Evolutionary conservation across 2,797 vertebrate species (phyloP), one percentile per base, ranked within the genome.

Genomic region (Orientallactaga sibirica): DNA sequence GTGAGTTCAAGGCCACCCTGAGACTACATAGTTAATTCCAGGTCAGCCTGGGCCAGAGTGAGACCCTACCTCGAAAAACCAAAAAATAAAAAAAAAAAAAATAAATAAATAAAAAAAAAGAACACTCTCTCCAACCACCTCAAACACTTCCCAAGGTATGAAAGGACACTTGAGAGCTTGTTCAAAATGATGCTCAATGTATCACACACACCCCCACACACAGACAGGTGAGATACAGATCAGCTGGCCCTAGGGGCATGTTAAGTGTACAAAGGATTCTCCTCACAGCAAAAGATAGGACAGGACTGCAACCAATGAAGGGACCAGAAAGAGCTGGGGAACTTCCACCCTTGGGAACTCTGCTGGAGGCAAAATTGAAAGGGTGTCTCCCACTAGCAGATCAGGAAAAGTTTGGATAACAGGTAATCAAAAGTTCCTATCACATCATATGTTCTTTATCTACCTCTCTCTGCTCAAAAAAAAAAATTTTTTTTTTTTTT

Each of bases 291-390:
- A 75, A 80, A 78, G 25, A 15, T 8, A 27, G 29, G 52, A 74
- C 64, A 37, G 18, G 22, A 20, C 11, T 73, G 25, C 62, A 70
- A 19, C 20, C 25, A 52, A 52, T 64, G 61, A 61, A 92, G 41
- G 33, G 27, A 73, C 11, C 24, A n/a, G 55, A 43, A 5, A 8
- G 19, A 48, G 10, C 48, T 10, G 22, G 12, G 1, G 4, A 7
- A 33, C n/a, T 84, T 90, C 70, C n/a, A 81, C 71, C 66, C 48
- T 64, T 37, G 11, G n/a, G 27, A 73, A 41, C 61, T 55, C 71
- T 43, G 68, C 41, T 92, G 77, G 83, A 85, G n/a, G 9, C 43
- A 85, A 7, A 77, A 80, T 79, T 73, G 58, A 76, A 71, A 83
- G 62, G 76, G 25, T 12, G 27, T 20, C 73, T 92, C 58, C 75